Percentiles rank a stretch among this genome's conserved stretches.
Conservation (phyloP, 2,113 vertebrate genomes). For the Rhinichthys klamathensis region DNA sequence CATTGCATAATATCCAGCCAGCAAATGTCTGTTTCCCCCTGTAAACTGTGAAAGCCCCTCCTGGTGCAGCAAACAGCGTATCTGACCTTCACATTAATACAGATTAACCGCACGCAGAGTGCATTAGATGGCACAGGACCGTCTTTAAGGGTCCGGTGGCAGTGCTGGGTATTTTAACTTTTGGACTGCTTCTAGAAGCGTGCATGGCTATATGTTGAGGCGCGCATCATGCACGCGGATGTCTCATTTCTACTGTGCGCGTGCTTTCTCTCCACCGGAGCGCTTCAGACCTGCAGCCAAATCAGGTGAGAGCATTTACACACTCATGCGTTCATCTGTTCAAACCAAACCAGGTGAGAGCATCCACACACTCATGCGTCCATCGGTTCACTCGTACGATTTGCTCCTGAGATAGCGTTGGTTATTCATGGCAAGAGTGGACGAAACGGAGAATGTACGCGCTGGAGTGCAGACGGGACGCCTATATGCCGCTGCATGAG, state of each 20-base stretch:
- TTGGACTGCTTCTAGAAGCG: constrained; percentile 64
- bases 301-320: constrained; percentile 77
- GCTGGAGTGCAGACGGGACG: not conserved
- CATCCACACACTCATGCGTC: not conserved
- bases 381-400: not conserved
- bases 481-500: not conserved
- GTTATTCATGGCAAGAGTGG: no score
- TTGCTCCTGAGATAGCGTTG: no score
- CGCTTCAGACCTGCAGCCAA: constrained; percentile 77
- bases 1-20: constrained; percentile 29
- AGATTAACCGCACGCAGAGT: constrained; percentile 82
- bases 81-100: constrained; percentile 89
- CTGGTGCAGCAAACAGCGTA: constrained; percentile 64
- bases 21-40: constrained; percentile 28
- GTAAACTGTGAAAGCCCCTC: constrained; percentile 36
- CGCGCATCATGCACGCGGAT: constrained; percentile 80
- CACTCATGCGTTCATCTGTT: not conserved
- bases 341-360: constrained; percentile 79
- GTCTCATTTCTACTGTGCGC: constrained; percentile 80
- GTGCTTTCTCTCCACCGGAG: constrained; percentile 78
- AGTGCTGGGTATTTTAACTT: constrained; percentile 58
- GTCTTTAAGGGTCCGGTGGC: not conserved
- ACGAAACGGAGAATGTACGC: no score
- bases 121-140: not conserved
- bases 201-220: constrained; percentile 8